Conservation (phyloP, 2,888 invertebrate species). For the Strigamia crassipes region DNA sequence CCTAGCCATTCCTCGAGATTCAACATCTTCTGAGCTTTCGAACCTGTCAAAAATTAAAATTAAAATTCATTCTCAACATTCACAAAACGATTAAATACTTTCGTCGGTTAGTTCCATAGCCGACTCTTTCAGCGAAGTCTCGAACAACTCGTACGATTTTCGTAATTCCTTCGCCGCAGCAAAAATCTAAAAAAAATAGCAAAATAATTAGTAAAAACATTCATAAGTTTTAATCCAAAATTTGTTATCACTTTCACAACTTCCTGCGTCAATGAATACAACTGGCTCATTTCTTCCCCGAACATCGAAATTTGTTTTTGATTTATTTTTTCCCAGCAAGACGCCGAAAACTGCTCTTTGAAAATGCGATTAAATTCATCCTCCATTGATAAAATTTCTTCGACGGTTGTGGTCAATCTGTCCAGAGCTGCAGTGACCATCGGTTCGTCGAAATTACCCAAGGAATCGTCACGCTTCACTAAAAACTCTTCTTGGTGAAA, state of each 20-base stretch:
- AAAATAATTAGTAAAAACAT: neutral
- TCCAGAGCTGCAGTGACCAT: neutral
- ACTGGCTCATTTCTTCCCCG: neutral
- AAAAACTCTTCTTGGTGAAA: neutral
- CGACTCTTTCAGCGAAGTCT: neutral
- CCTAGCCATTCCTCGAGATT: neutral
- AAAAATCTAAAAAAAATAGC: neutral
- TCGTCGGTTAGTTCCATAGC: neutral
- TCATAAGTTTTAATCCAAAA: neutral
- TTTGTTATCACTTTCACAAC: neutral
- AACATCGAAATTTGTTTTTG: neutral
- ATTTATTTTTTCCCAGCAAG: neutral
- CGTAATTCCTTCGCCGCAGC: neutral
- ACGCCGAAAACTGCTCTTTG: neutral
- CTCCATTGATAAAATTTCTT: slow-evolving; percentile 1
- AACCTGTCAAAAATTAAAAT: neutral
- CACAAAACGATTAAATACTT: neutral
- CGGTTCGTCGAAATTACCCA: neutral
- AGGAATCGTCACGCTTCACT: neutral
- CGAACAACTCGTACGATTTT: neutral
- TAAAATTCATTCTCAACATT: neutral
- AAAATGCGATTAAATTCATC: neutral
- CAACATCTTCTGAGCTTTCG: neutral
- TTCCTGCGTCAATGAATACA: neutral
- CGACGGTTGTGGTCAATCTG: neutral